These are phyloP conservation scores for Platycercus adscitus DNA, from an alignment of 2,113 vertebrate genomes.

Conservation along the genomic window DNA sequence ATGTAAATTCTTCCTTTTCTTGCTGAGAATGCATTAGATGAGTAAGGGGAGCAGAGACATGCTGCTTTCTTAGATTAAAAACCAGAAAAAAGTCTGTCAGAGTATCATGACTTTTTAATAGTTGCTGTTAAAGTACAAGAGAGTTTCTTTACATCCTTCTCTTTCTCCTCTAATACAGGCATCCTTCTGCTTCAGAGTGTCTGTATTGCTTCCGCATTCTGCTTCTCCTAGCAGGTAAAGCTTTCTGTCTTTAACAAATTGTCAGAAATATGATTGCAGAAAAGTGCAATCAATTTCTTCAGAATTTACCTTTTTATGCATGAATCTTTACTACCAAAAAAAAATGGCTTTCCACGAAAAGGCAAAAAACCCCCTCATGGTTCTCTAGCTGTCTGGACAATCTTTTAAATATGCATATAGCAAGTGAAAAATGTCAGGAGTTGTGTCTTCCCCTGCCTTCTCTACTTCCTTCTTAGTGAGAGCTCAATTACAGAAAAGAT, in stretches of 20 bases:
- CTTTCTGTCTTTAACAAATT: not conserved
- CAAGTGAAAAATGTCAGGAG: not conserved
- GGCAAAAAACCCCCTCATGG: accelerated
- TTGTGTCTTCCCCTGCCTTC: not conserved
- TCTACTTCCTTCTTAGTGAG: not conserved
- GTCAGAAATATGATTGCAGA: not conserved
- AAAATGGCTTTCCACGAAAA: not conserved
- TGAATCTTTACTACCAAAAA: not conserved
- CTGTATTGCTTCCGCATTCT: not conserved
- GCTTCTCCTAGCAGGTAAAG: not conserved
- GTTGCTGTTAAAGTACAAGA: not conserved
- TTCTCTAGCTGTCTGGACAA: not conserved
- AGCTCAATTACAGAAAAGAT: not conserved
- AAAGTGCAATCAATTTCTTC: not conserved
- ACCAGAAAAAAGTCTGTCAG: not conserved
- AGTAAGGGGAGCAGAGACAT: not conserved
- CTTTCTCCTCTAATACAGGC: not conserved
- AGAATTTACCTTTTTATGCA: not conserved
- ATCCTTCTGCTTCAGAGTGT: not conserved
- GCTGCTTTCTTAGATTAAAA: not conserved
- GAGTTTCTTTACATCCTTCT: not conserved
- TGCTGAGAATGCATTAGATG: not conserved
- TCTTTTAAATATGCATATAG: not conserved
- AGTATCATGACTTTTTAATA: not conserved
- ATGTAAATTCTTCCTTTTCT: not conserved